Evolutionary conservation across 2,888 invertebrate genomes (phyloP).

Genomic region (Nomada ruficornis): DNA sequence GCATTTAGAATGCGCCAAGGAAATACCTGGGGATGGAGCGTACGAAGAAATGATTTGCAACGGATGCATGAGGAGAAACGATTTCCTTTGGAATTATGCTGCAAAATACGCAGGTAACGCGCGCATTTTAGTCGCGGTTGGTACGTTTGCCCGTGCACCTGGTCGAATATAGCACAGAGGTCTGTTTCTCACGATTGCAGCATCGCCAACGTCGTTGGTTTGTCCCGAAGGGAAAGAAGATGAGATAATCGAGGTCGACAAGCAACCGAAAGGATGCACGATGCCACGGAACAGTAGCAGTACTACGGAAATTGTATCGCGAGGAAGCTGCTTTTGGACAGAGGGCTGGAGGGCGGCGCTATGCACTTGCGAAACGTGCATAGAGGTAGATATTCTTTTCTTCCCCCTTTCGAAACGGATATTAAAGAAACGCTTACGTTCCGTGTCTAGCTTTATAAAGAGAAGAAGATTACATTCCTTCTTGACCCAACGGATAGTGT

Average conservation of each 20-base stretch:
- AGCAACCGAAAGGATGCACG: constrained; percentile 69
- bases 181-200: neutral
- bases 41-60: constrained; percentile 94
- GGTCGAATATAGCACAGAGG: too few relatives aligned
- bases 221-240: constrained; percentile 53
- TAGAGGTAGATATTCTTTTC: constrained; percentile 67
- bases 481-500: constrained; percentile 93
- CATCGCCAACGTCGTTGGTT: neutral
- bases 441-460: constrained; percentile 88
- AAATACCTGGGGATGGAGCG: constrained; percentile 85
- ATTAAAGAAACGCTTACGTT: neutral
- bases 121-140: neutral
- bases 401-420: neutral
- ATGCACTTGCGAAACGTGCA: constrained; percentile 89
- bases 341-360: constrained; percentile 91
- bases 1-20: constrained; percentile 87
- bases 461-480: constrained; percentile 89
- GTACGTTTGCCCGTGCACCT: neutral
- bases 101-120: constrained; percentile 78
- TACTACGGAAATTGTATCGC: constrained; percentile 8
- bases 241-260: constrained; percentile 67
- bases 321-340: constrained; percentile 91
- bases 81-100: constrained; percentile 90
- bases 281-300: constrained; percentile 67
- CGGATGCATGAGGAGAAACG: constrained; percentile 90